A percentile compares a stretch with the other conserved stretches of the same genome.
These are phyloP conservation scores for Plestiodon gilberti DNA, from an alignment of 2,113 vertebrate species.

Conservation along the genomic window DNA sequence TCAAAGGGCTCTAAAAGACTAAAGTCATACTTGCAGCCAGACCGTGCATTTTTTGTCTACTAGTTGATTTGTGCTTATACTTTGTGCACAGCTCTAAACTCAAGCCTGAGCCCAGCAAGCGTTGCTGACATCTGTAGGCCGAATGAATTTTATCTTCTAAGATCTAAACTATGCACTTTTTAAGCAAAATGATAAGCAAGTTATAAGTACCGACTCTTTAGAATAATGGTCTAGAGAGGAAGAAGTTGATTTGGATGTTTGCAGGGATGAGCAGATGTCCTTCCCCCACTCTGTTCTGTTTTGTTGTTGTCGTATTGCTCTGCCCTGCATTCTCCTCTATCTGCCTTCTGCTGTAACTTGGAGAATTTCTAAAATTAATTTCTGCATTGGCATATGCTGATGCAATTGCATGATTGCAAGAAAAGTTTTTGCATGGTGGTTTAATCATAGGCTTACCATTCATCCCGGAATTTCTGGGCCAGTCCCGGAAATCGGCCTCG, in stretches of 20 bases:
- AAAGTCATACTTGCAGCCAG: background rate
- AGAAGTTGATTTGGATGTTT: background rate
- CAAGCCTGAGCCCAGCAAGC: too few species aligned
- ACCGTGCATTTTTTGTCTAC: background rate
- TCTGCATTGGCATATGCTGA: background rate
- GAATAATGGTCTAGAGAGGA: background rate
- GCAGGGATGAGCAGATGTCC: background rate
- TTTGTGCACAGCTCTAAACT: too few species aligned
- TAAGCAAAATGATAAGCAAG: too few species aligned
- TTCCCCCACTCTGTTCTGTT: background rate
- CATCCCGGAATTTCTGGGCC: too few species aligned
- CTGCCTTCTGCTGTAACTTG: background rate
- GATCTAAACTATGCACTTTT: too few species aligned
- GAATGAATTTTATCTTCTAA: too few species aligned
- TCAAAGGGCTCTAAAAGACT: background rate
- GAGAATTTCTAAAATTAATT: background rate
- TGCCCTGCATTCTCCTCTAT: background rate
- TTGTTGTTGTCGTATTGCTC: background rate
- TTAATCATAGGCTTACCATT: too few species aligned
- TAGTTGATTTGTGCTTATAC: too few species aligned
- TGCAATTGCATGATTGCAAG: background rate
- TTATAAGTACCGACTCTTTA: too few species aligned
- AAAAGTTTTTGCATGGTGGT: background rate
- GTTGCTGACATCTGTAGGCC: too few species aligned
- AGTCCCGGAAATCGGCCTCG: too few species aligned